phyloP scores from a whole-genome alignment of 2,113 vertebrate genomes.

The Ranitomeya imitator region DNA sequence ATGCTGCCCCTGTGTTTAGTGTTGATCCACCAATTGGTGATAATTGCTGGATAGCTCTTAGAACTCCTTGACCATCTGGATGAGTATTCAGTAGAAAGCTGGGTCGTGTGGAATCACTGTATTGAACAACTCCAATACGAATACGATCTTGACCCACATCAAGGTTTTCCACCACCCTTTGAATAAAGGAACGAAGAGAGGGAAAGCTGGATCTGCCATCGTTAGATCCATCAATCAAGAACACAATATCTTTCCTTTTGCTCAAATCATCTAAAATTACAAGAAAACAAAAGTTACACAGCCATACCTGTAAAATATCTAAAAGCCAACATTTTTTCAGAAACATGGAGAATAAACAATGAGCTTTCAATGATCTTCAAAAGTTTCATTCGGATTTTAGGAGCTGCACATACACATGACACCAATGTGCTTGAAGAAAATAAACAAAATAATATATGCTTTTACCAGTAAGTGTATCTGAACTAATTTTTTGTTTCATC shows the following conservation, averaged over 20 bases:
- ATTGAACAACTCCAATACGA: slow-evolving; percentile 86
- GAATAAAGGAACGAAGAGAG: slow-evolving; percentile 79
- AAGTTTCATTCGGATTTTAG: neutral
- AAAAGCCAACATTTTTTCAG: neutral
- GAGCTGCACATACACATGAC: neutral
- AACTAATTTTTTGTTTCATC: neutral
- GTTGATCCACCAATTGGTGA: slow-evolving; percentile 81
- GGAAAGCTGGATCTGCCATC: slow-evolving; percentile 82
- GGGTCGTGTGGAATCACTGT: slow-evolving; percentile 79
- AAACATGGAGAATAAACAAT: too few species aligned
- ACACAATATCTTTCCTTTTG: slow-evolving; percentile 87
- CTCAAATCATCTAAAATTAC: slow-evolving; percentile 68
- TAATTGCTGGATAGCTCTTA: slow-evolving; percentile 69
- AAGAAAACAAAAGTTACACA: neutral
- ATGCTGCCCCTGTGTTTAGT: slow-evolving; percentile 86
- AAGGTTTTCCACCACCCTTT: slow-evolving; percentile 80
- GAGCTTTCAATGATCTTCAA: neutral
- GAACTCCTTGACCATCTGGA: slow-evolving; percentile 76
- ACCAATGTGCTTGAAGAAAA: neutral
- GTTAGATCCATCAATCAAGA: slow-evolving; percentile 91
- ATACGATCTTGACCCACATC: slow-evolving; percentile 79
- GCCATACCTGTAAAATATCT: neutral
- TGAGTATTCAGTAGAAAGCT: slow-evolving; percentile 89
- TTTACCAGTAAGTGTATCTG: neutral
- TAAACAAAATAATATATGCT: neutral